A percentile compares a stretch with the other conserved stretches of the same genome.
Evolutionary conservation across 2,797 vertebrate genomes (phyloP).

Genomic region (Thamnophis elegans): DNA sequence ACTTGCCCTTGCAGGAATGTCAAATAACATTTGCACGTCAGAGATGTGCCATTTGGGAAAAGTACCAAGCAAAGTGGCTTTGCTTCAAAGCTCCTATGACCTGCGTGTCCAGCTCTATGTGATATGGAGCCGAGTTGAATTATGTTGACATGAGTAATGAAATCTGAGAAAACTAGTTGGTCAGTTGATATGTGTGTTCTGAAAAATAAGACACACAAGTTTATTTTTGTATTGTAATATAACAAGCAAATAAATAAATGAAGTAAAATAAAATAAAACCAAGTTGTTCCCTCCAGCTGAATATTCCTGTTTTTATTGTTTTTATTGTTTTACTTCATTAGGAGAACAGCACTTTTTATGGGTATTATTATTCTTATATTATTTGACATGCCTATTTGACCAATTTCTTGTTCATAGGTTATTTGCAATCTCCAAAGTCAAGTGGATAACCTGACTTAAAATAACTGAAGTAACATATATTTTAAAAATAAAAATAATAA

Average conservation of each 20-base stretch:
- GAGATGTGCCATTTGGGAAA: neutral
- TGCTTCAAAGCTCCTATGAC: neutral
- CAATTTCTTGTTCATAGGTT: neutral
- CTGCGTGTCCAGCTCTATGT: neutral
- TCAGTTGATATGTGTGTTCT: neutral
- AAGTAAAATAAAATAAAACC: neutral
- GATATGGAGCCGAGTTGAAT: neutral
- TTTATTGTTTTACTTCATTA: neutral
- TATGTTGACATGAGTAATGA: neutral
- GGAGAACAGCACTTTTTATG: neutral
- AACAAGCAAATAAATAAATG: no score
- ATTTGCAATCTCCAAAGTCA: neutral
- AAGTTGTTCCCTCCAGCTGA: neutral
- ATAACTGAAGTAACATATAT: neutral
- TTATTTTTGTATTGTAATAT: neutral
- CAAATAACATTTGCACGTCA: neutral
- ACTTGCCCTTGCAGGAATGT: slow-evolving; percentile 1
- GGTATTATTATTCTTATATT: neutral
- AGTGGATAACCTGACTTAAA: neutral
- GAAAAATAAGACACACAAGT: neutral
- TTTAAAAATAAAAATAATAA: neutral
- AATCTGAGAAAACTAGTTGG: neutral
- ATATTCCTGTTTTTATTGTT: neutral
- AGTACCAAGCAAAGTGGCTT: neutral
- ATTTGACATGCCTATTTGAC: neutral